Percentiles rank a stretch among this genome's conserved stretches.
Conservation (phyloP, 2,797 vertebrate genomes). For the Glyptemys insculpta region DNA sequence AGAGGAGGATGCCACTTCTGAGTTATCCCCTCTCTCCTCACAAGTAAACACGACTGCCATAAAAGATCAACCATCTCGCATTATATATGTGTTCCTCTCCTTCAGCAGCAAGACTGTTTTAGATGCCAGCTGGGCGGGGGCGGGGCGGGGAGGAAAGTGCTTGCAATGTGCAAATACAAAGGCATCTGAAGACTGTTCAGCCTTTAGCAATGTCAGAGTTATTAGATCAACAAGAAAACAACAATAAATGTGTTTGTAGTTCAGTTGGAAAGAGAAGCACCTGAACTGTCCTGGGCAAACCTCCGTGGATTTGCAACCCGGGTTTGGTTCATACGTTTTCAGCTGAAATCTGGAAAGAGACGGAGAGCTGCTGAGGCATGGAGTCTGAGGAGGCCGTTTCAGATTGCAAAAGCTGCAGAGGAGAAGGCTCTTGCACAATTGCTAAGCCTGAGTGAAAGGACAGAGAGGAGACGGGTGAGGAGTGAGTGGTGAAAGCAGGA, state of each 20-base stretch:
- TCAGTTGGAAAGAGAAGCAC: background rate
- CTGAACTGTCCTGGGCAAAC: accelerated
- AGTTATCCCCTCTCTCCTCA: background rate
- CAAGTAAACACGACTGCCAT: background rate
- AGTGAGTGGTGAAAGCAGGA: constrained; percentile 62
- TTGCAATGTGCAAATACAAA: constrained; percentile 9
- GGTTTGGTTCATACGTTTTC: background rate
- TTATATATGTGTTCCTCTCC: constrained; percentile 20
- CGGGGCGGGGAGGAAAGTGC: background rate
- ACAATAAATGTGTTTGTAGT: accelerated
- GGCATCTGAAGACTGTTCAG: constrained; percentile 25
- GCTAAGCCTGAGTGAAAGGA: constrained; percentile 43
- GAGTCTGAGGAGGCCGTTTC: background rate
- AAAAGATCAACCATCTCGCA: constrained; percentile 50
- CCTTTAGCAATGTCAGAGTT: constrained; percentile 11
- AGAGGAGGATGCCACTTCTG: background rate
- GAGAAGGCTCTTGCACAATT: constrained; percentile 59
- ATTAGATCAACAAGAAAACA: background rate
- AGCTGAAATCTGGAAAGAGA: background rate
- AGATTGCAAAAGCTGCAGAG: background rate
- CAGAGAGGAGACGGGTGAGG: background rate
- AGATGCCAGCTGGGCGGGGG: constrained; percentile 50
- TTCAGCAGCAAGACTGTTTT: constrained; percentile 47
- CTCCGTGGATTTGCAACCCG: background rate
- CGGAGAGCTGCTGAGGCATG: background rate